Evolutionary conservation across 2,113 vertebrate genomes (phyloP), one percentile per base, ranked within the genome.

Genomic region (Pomatostomus ruficeps): DNA sequence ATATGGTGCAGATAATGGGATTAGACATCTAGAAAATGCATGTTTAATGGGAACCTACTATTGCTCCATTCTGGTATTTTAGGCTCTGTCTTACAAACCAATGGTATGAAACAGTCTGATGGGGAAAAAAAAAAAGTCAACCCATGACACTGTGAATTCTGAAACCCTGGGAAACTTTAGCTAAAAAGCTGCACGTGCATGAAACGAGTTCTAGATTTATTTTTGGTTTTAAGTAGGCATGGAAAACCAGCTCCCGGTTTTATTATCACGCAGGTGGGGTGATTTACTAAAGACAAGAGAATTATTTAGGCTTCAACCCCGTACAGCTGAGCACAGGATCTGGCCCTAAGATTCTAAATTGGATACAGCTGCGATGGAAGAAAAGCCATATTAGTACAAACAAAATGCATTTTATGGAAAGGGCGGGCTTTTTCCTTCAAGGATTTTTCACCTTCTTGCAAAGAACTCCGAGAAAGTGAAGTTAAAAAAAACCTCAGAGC

Each of bases 11-110:
- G 67, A 52, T 94, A 93, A 97, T 96, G 76, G 65, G 83, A 85
- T 84, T 24, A 87, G 94, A 93, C 95, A 91, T 84, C 70, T 83
- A 94, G 92, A 93, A 96, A 96, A 93, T 61, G 59, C 29, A 31
- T 46, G 45, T 43, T 94, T 95, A 94, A 93, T 81, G 61, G 63
- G 76, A 77, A 84, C 57, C 62, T 72, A 54, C 85, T 57, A 48
- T n/a, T 75, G 46, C 88, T 87, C 76, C 80, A 59, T 70, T 46
- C 76, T 62, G 72, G 35, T 92, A 63, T 68, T 94, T 80, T 74
- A 67, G 86, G 72, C 33, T 78, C 67, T 58, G 80, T 52, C 66
- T 80, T 36, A 76, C 67, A 89, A 84, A 85, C 54, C 63, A 68
- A 1, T 9, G 62, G 42, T 45, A 66, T 0, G 21, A 74, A 91